These are phyloP conservation scores for Nebria salina DNA, from an alignment of 2,888 invertebrate genomes.

Conservation along the genomic window DNA sequence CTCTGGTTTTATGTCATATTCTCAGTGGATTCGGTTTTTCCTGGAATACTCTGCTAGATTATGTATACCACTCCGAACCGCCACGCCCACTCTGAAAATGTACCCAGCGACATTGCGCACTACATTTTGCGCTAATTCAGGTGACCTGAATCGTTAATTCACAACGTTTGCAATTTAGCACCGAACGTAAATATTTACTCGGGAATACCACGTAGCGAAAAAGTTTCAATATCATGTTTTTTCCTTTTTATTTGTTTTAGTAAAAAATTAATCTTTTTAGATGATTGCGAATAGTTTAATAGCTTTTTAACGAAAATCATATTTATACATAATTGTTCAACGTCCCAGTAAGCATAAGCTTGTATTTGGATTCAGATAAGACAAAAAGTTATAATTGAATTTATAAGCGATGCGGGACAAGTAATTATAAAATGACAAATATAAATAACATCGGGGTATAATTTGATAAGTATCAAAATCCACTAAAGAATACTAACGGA, in stretches of 20 bases:
- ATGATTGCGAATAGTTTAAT: no score
- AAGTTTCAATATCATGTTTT: no score
- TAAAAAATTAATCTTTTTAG: no score
- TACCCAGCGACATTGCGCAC: not conserved
- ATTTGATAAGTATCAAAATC: not conserved
- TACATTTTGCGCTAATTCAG: conserved; percentile 7
- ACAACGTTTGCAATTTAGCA: conserved; percentile 4
- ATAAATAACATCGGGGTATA: not conserved
- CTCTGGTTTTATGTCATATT: not conserved
- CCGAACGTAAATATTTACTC: conserved; percentile 10
- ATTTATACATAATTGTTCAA: no score
- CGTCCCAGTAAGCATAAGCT: no score
- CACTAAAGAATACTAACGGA: not conserved
- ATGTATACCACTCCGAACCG: not conserved
- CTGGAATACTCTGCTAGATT: not conserved
- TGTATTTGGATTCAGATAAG: no score
- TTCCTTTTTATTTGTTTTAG: no score
- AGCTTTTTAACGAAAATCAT: no score
- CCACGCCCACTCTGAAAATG: not conserved
- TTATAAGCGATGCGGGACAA: no score
- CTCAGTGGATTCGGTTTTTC: not conserved
- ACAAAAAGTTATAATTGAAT: no score
- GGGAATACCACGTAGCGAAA: not conserved
- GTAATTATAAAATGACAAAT: no score
- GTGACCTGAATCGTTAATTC: conserved; percentile 7